phyloP scores from a whole-genome alignment of 2,888 invertebrate species.

The Cantharis rufa region DNA sequence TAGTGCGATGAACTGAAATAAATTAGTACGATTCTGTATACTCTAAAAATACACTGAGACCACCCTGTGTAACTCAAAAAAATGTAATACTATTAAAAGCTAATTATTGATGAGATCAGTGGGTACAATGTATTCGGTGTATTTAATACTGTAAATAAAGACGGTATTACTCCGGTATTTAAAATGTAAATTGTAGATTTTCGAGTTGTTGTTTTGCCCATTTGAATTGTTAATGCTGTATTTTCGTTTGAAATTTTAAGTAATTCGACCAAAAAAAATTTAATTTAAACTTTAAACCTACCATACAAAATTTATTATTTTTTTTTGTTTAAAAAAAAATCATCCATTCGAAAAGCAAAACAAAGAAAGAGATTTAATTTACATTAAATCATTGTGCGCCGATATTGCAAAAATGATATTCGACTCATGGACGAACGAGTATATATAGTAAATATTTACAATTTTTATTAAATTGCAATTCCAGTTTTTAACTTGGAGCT shows the following conservation, averaged over 20 bases:
- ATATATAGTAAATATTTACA: background rate
- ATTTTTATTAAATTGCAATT: background rate
- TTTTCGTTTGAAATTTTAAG: background rate
- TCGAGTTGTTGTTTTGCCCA: background rate
- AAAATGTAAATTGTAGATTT: background rate
- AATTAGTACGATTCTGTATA: background rate
- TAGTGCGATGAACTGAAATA: background rate
- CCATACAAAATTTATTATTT: background rate
- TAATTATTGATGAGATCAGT: background rate
- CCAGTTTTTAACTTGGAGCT: background rate
- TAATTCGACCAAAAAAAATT: background rate
- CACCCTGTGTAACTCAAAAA: too few species aligned
- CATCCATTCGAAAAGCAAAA: background rate
- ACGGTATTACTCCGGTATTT: background rate
- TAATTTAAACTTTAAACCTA: background rate
- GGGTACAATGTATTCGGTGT: background rate
- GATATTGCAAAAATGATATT: background rate
- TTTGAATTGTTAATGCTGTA: background rate
- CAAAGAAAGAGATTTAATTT: background rate
- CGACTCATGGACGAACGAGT: background rate
- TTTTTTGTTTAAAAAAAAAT: background rate
- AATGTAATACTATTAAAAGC: background rate
- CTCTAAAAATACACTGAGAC: too few species aligned
- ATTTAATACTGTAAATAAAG: background rate
- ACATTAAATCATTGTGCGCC: background rate